Evolutionary conservation across 2,113 vertebrate species (phyloP), one percentile per base, ranked within the genome.

Genomic region (Psilopsiagon aurifrons): DNA sequence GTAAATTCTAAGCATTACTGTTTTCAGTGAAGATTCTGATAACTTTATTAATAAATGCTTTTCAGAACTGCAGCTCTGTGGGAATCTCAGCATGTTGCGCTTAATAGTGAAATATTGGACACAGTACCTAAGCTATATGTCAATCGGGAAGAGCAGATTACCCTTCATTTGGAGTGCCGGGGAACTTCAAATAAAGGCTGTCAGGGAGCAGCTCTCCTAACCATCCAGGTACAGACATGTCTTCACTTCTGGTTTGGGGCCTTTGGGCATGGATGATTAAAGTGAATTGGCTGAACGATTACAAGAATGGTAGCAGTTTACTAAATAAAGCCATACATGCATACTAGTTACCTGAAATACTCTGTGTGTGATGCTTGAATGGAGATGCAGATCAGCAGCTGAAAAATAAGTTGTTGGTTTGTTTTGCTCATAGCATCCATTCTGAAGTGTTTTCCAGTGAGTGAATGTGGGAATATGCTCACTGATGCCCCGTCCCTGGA

Each of bases 51-150:
- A 88, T 83, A 33, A 93, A 66, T 95, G 9, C 60, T 88, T 96
- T 94, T 91, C 97, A 99, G 99, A 97, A 96, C 98, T 95, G 99
- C 99, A 78, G 98, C 98, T 29, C 96, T 99, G 81, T 97, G 99
- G 60, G 99, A 99, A 91, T 98, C 98, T 55, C 99, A 99, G 95
- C 99, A 99, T 77, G 99, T 99, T 93, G 99, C 98, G 33, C 97
- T 99, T 92, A 98, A 99, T 70, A 98, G 95, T 77, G 99, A 99
- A 91, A 98, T 99, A 59, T 37, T 99, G 92, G 99, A 99, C 70
- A 97, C 96, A 0, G 93, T 99, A 60, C 99, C 99, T 33, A 98
- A 99, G 63, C 98, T 99, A 29, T 99, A 99, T 12, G 94, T 98
- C 83, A 99, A 99, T 94, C 97, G 98, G 63, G 98, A 99, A 83